Base-by-base conservation (phyloP, 1,140 invertebrate genomes). In the Zaprionus kolodkinae region DNA sequence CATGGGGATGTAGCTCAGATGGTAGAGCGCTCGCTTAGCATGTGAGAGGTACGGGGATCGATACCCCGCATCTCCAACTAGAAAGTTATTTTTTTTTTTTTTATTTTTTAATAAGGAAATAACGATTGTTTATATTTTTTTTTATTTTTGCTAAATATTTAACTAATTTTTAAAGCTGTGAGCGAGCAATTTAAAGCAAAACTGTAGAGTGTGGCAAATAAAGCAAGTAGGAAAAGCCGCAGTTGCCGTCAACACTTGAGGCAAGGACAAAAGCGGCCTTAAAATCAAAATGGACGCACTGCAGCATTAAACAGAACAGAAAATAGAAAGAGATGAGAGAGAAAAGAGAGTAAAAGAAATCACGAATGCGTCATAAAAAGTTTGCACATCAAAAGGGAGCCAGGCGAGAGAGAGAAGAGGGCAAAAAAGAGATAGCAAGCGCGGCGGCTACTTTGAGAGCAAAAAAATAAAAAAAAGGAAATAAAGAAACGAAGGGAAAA, bases 1-100 rank as follows among this genome's bases (percentile, higher is more conserved):
- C 59, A 69, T 50, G 91, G 91, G 90, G 82, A 84, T 81, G 85
- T 89, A 91, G 82, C 95, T 96, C 95, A 96, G 94, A 95, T 95
- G 95, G 95, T 96, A 96, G 95, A 96, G 95, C 95, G 95, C 95
- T 96, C 95, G 95, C 95, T 96, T 96, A 96, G 95, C 95, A 96
- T 96, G 95, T 94, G 95, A 96, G 95, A 96, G 95, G 95, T 96
- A 96, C 95, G 94, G 94, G 95, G 95, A 96, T 96, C 95, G 95
- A 96, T 96, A 93, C 84, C 95, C 95, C 95, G 95, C 95, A 94
- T 94, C 95, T 92, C 88, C 91, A 92, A 55, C 21, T 62, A 11
- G 21, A 21, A 35, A 45, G n/a, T 45, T 12, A 12, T 10, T 69
- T 52, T 72, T 72, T 35, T 35, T 17, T 12, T 12, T 59, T 0